Conservation (phyloP, 2,888 invertebrate species). For the Ashinkailepas kermadecensis region DNA sequence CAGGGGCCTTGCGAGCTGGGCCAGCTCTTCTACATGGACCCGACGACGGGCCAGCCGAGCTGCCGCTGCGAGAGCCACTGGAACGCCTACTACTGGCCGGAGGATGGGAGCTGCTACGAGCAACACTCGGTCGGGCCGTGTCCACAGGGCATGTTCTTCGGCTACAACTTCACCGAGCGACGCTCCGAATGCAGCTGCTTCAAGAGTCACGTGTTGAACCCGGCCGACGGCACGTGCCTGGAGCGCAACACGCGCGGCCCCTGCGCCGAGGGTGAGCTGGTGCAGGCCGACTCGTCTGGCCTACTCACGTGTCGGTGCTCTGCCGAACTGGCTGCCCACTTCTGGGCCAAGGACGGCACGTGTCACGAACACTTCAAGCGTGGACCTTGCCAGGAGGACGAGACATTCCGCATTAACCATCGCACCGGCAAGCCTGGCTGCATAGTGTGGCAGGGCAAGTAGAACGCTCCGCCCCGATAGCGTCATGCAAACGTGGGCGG, state of each 20-base stretch:
- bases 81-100: slow-evolving; percentile 34
- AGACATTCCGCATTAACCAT: slow-evolving; percentile 33
- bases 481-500: neutral
- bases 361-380: slow-evolving; percentile 36
- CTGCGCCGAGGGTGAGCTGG: slow-evolving; percentile 35
- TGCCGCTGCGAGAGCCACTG: slow-evolving; percentile 35
- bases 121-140: slow-evolving; percentile 36
- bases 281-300: slow-evolving; percentile 31
- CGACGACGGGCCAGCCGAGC: slow-evolving; percentile 34
- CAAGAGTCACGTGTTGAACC: slow-evolving; percentile 34
- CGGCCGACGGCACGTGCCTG: slow-evolving; percentile 34
- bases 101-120: slow-evolving; percentile 34
- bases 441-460: slow-evolving; percentile 33
- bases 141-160: slow-evolving; percentile 35
- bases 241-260: slow-evolving; percentile 35
- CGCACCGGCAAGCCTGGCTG: slow-evolving; percentile 32
- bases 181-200: slow-evolving; percentile 36
- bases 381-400: slow-evolving; percentile 34
- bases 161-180: slow-evolving; percentile 34
- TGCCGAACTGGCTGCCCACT: slow-evolving; percentile 32
- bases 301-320: slow-evolving; percentile 33
- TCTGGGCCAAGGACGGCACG: slow-evolving; percentile 32
- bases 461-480: neutral
- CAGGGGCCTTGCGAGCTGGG: slow-evolving; percentile 36
- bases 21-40: slow-evolving; percentile 35